Evolutionary conservation across 2,888 invertebrate species (phyloP).

Genomic region (Cistogaster globosa): DNA sequence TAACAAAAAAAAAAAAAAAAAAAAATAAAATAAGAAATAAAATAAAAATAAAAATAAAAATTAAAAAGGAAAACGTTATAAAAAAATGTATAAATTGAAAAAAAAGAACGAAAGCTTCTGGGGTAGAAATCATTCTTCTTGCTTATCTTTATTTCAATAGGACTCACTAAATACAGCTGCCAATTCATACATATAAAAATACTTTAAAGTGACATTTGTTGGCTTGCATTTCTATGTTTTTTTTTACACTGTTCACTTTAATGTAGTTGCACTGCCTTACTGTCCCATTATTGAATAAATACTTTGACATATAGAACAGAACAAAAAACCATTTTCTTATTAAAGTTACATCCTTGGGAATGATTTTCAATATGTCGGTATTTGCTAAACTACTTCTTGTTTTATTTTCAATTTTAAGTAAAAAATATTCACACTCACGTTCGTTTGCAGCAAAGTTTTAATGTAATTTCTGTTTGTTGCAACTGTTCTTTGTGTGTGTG

Average conservation of each 20-base stretch:
- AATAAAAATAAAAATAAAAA: too few species aligned
- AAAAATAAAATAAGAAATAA: too few species aligned
- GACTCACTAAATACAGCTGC: conserved; percentile 40
- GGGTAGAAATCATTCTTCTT: conserved; percentile 41
- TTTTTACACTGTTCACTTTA: conserved; percentile 1
- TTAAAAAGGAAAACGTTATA: conserved; percentile 24
- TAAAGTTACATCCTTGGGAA: conserved; percentile 64
- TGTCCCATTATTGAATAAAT: conserved; percentile 39
- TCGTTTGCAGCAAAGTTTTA: conserved; percentile 65
- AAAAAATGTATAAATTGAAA: conserved; percentile 3
- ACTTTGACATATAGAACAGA: conserved; percentile 41
- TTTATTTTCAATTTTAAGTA: not conserved
- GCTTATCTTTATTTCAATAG: conserved; percentile 42
- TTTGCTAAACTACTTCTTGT: not conserved
- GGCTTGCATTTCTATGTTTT: conserved; percentile 13
- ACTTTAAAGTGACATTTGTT: conserved; percentile 54
- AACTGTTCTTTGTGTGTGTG: too few species aligned
- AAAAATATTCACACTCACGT: conserved; percentile 44
- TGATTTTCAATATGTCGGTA: conserved; percentile 28
- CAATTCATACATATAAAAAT: conserved; percentile 20
- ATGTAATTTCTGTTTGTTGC: conserved; percentile 69
- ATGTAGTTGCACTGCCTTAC: conserved; percentile 17
- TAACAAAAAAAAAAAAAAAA: conserved; percentile 31
- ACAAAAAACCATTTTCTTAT: conserved; percentile 64
- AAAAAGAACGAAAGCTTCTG: conserved; percentile 6